These are phyloP conservation scores for Protophormia terraenovae DNA, from an alignment of 2,888 invertebrate genomes.

Conservation along the genomic window DNA sequence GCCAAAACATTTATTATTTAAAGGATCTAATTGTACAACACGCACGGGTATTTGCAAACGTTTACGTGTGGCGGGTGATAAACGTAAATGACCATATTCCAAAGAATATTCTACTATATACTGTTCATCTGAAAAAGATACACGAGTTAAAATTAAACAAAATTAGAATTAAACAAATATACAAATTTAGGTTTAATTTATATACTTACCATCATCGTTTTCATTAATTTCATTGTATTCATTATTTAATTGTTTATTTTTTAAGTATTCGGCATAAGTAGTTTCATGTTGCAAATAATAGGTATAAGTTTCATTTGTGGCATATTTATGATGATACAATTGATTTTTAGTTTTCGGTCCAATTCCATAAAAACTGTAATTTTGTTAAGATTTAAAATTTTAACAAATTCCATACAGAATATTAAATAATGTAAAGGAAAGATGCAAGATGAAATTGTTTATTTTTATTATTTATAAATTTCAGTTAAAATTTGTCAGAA, in stretches of 20 bases:
- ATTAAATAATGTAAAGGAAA: not conserved
- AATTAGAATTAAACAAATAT: constrained; percentile 21
- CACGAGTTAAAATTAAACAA: not conserved
- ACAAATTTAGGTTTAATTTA: not conserved
- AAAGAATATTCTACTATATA: constrained; percentile 99
- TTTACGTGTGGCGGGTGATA: constrained; percentile 92
- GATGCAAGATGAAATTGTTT: not conserved
- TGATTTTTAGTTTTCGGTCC: constrained; percentile 78
- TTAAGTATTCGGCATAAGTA: constrained; percentile 66
- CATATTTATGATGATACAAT: constrained; percentile 72
- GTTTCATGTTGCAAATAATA: constrained; percentile 73
- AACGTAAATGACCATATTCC: constrained; percentile 96
- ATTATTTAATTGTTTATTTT: constrained; percentile 59
- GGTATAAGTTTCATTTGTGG: constrained; percentile 74
- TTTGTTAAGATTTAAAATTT: not conserved
- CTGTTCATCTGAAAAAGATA: constrained; percentile 87
- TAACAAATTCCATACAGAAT: too few species aligned
- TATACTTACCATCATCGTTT: constrained; percentile 43
- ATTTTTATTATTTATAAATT: too few species aligned
- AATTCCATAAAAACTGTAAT: constrained; percentile 75
- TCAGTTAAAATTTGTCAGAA: too few species aligned
- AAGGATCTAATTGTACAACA: constrained; percentile 93
- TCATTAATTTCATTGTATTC: constrained; percentile 40
- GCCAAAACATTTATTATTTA: constrained; percentile 95
- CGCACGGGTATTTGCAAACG: constrained; percentile 95